These are phyloP conservation scores for Psilopsiagon aurifrons DNA, from an alignment of 2,113 vertebrate genomes.

Conservation along the genomic window DNA sequence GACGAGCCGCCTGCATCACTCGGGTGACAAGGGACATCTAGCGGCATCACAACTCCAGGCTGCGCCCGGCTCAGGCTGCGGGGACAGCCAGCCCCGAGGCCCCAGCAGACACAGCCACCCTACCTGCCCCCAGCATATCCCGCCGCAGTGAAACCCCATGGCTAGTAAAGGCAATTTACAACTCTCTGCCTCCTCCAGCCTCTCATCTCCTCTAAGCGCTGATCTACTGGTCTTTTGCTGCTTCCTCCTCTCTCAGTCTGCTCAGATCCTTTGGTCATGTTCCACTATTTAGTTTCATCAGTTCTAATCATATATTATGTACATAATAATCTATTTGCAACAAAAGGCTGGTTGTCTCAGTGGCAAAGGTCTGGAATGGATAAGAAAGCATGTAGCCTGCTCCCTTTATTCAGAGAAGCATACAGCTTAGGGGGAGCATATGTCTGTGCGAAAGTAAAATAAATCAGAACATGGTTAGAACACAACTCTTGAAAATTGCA, in stretches of 20 bases:
- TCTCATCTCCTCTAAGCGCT: rapidly evolving
- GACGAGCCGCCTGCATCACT: not conserved
- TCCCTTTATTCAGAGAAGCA: not conserved
- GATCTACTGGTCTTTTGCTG: rapidly evolving
- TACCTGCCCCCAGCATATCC: rapidly evolving
- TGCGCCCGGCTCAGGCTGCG: not conserved
- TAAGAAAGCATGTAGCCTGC: not conserved
- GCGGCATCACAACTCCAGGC: not conserved
- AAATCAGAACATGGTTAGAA: not conserved
- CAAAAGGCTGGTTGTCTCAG: not conserved
- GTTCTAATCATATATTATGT: not conserved
- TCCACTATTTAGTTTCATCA: not conserved
- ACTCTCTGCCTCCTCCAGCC: not conserved
- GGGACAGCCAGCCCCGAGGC: not conserved
- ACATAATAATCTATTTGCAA: not conserved
- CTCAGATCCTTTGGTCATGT: not conserved
- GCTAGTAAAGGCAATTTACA: not conserved
- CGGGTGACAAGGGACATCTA: slow-evolving; percentile 58
- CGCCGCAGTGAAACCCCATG: rapidly evolving
- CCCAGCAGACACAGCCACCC: not conserved
- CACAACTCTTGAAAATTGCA: not conserved
- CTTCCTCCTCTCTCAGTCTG: not conserved
- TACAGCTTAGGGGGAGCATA: rapidly evolving
- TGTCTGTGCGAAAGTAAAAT: not conserved
- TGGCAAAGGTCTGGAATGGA: not conserved